These are phyloP conservation scores for Drosophila pruinosa DNA, from an alignment of 1,140 invertebrate genomes.

Conservation along the genomic window DNA sequence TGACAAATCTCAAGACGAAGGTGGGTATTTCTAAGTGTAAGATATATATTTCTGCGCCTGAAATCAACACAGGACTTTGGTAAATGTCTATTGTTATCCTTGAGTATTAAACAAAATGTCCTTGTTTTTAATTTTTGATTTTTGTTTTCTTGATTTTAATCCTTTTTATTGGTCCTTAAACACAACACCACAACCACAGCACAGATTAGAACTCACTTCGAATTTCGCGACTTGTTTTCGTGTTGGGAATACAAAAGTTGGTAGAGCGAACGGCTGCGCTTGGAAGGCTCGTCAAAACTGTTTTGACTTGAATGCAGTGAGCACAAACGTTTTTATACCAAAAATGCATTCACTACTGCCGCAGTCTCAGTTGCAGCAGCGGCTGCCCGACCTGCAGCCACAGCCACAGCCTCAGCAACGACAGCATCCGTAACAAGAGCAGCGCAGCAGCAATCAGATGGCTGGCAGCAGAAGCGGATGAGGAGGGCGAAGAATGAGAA, in stretches of 20 bases:
- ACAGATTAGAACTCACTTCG: constrained; percentile 61
- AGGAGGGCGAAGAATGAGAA: constrained; percentile 1
- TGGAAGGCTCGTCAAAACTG: constrained; percentile 77
- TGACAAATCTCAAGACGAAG: too few relatives aligned
- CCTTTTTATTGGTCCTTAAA: background rate
- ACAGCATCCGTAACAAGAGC: constrained; percentile 70
- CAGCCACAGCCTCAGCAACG: constrained; percentile 6
- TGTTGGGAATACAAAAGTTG: background rate
- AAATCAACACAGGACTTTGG: background rate
- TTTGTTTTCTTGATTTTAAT: background rate
- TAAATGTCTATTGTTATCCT: background rate
- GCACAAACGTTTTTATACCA: constrained; percentile 80
- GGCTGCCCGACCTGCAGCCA: constrained; percentile 2
- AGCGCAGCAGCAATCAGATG: constrained; percentile 31
- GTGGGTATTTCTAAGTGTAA: too few relatives aligned
- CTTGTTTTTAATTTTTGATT: background rate
- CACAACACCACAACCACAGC: background rate
- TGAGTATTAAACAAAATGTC: background rate
- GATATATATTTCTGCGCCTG: too few relatives aligned
- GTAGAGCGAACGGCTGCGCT: constrained; percentile 45
- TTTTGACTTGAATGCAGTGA: constrained; percentile 70
- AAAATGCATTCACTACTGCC: constrained; percentile 63
- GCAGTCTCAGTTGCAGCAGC: constrained; percentile 27
- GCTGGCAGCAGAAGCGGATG: background rate
- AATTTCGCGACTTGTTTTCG: constrained; percentile 44